A percentile compares a stretch with the other conserved stretches of the same genome.
phyloP scores from a whole-genome alignment of 2,888 invertebrate species.

The Mesodorylaimus sp. region DNA sequence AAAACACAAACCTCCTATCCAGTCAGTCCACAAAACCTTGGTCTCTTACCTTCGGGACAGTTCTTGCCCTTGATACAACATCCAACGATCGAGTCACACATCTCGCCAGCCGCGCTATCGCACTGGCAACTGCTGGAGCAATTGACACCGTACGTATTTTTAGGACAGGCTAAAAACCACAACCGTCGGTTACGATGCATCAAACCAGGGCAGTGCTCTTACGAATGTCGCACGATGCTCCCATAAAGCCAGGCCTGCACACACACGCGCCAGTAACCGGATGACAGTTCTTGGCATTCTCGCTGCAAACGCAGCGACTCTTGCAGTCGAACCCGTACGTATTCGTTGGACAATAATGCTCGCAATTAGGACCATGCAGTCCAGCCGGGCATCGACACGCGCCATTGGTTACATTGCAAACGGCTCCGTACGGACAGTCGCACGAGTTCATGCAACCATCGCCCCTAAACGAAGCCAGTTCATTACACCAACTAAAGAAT shows the following conservation, averaged over 20 bases:
- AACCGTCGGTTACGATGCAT: background rate
- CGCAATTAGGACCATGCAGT: background rate
- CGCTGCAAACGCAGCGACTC: background rate
- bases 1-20: background rate
- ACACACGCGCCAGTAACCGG: constrained; percentile 62
- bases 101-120: constrained; percentile 7
- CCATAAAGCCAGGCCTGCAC: constrained; percentile 67
- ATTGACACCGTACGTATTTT: too few relatives aligned
- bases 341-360: constrained; percentile 5
- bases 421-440: background rate
- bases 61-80: constrained; percentile 41
- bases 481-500: background rate
- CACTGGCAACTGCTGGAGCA: too few relatives aligned
- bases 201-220: too few relatives aligned
- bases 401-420: background rate
- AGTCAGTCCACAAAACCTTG: too few relatives aligned
- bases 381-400: background rate
- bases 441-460: background rate
- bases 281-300: constrained; percentile 43
- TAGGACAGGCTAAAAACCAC: too few relatives aligned
- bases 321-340: constrained; percentile 7
- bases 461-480: background rate
- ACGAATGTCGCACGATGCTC: constrained; percentile 58
- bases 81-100: constrained; percentile 66
- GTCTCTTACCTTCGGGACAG: too few relatives aligned